Conservation (phyloP, 2,888 invertebrate species). For the Lycocerus yunnanus region DNA sequence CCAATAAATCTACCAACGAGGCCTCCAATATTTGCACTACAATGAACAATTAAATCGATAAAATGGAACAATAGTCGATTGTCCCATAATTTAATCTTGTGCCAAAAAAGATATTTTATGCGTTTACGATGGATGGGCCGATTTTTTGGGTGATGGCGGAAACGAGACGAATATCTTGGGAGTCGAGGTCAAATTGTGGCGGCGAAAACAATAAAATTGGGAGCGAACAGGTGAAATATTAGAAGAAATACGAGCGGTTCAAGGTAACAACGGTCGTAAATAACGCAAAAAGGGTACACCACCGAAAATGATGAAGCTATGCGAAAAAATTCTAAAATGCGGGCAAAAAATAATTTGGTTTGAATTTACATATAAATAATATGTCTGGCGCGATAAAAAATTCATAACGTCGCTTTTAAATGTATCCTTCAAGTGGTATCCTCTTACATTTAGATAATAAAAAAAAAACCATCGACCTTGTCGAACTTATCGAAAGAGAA, state of each 20-base stretch:
- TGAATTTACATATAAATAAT: neutral
- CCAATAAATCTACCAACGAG: constrained; percentile 28
- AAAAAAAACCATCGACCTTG: neutral
- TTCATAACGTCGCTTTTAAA: neutral
- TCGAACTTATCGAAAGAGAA: too few species aligned
- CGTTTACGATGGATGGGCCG: neutral
- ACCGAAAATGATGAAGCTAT: neutral
- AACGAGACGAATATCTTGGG: neutral
- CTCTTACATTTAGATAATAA: neutral
- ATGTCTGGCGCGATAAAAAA: neutral
- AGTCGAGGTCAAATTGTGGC: neutral
- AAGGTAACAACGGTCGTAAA: neutral
- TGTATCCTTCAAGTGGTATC: neutral
- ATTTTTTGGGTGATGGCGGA: neutral
- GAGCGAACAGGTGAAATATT: neutral
- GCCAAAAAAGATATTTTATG: neutral
- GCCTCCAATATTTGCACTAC: constrained; percentile 18
- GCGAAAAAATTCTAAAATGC: neutral
- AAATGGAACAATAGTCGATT: constrained; percentile 6
- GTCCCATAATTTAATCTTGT: neutral
- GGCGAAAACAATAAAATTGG: neutral
- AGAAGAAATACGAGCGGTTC: neutral
- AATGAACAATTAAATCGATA: constrained; percentile 30
- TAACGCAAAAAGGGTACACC: neutral
- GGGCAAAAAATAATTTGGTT: neutral